A percentile compares a stretch with the other conserved stretches of the same genome.
Evolutionary conservation across 2,113 vertebrate species (phyloP).

Genomic region (Ochotona princeps): DNA sequence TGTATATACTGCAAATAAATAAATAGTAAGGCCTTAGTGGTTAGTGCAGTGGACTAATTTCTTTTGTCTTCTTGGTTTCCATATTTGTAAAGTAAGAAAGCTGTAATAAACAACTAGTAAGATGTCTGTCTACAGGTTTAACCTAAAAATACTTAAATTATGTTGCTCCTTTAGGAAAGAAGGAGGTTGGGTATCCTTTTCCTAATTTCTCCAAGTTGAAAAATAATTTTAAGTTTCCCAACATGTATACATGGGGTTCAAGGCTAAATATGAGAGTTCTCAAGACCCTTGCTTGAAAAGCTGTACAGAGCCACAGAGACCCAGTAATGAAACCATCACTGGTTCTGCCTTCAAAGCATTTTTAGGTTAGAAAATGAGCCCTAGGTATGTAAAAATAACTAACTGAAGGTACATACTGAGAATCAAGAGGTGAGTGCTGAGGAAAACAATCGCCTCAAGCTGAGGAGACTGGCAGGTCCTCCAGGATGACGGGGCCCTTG

Average conservation of each 20-base stretch:
- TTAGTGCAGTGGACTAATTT: background rate
- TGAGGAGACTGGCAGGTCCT: background rate
- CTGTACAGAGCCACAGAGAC: background rate
- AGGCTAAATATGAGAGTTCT: background rate
- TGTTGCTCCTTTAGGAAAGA: background rate
- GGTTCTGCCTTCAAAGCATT: conserved; percentile 27
- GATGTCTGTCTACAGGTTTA: background rate
- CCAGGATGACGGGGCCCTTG: background rate
- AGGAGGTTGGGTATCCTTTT: background rate
- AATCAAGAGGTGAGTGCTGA: conserved; percentile 19
- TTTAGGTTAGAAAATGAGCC: background rate
- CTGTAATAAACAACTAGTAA: background rate
- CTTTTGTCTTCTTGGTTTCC: background rate
- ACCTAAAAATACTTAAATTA: conserved; percentile 20
- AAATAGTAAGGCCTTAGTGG: too few relatives aligned
- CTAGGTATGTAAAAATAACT: background rate
- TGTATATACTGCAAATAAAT: too few relatives aligned
- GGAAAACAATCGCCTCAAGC: background rate
- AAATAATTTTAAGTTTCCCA: background rate
- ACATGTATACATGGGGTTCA: background rate
- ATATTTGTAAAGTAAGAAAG: conserved; percentile 12
- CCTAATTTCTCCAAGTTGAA: conserved; percentile 24
- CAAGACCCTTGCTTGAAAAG: background rate
- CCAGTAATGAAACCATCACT: background rate
- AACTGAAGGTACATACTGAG: background rate